phyloP scores from a whole-genome alignment of 2,797 vertebrate genomes.

The Argya squamiceps region DNA sequence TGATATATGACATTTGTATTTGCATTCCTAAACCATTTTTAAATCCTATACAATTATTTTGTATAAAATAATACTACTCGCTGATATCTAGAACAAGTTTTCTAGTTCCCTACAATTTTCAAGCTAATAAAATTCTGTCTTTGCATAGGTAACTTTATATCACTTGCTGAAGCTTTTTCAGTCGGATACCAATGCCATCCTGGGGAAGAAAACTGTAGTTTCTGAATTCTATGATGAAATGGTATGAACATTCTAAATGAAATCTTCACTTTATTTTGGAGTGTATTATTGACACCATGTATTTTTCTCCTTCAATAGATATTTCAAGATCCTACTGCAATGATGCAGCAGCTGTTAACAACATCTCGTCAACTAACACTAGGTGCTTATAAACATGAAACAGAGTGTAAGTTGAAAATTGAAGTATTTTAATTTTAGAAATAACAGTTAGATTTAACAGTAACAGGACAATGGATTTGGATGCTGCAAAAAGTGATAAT shows the following conservation, averaged over 20 bases:
- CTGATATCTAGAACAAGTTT: neutral
- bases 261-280: neutral
- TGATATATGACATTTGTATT: neutral
- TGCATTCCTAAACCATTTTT: neutral
- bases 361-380: conserved; percentile 94
- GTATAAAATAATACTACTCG: neutral
- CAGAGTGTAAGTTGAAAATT: conserved; percentile 87
- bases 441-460: neutral
- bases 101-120: neutral
- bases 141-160: conserved; percentile 92
- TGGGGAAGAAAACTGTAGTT: conserved; percentile 96
- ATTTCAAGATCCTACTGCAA: conserved; percentile 97
- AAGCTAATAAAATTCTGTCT: conserved; percentile 12
- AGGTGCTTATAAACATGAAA: conserved; percentile 97
- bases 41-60: neutral
- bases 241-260: conserved; percentile 75
- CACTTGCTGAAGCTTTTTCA: conserved; percentile 97
- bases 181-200: conserved; percentile 94
- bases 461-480: neutral
- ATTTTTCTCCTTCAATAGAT: conserved; percentile 79
- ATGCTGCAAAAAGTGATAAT: neutral
- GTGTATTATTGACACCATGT: neutral
- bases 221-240: conserved; percentile 99
- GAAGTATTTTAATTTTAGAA: neutral
- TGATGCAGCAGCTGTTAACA: conserved; percentile 98